Percentiles rank a stretch among this genome's conserved stretches.
Conservation (phyloP, 2,113 vertebrate species). For the Brachypodius melanocephalos region DNA sequence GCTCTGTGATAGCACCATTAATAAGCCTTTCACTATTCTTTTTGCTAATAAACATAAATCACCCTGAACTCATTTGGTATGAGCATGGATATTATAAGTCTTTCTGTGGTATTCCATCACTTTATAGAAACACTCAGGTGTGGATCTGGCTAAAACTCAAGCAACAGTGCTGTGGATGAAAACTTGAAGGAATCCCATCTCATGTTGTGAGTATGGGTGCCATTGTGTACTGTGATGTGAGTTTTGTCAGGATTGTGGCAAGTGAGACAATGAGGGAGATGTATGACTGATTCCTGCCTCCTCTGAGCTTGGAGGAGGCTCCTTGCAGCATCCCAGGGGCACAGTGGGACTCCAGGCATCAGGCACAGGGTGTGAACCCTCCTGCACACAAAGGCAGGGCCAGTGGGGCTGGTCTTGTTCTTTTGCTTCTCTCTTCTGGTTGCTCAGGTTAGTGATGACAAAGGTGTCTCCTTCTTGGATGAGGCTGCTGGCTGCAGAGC, state of each 20-base stretch:
- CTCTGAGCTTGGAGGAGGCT: background rate
- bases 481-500: background rate
- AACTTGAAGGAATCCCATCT: background rate
- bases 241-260: background rate
- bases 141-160: background rate
- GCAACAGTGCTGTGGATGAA: background rate
- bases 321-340: background rate
- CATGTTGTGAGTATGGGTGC: background rate
- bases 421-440: background rate
- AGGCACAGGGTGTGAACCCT: background rate
- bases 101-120: background rate
- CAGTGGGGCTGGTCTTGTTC: accelerated
- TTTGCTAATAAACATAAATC: background rate
- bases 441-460: background rate
- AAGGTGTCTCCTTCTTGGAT: accelerated
- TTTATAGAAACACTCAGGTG: background rate
- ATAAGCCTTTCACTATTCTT: conserved; percentile 12
- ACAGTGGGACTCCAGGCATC: accelerated
- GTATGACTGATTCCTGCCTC: background rate
- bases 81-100: background rate
- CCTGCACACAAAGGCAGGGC: no score
- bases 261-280: background rate
- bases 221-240: background rate
- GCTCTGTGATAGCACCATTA: background rate
- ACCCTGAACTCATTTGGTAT: background rate